phyloP scores from a whole-genome alignment of 2,113 vertebrate genomes.

The Caloenas nicobarica region DNA sequence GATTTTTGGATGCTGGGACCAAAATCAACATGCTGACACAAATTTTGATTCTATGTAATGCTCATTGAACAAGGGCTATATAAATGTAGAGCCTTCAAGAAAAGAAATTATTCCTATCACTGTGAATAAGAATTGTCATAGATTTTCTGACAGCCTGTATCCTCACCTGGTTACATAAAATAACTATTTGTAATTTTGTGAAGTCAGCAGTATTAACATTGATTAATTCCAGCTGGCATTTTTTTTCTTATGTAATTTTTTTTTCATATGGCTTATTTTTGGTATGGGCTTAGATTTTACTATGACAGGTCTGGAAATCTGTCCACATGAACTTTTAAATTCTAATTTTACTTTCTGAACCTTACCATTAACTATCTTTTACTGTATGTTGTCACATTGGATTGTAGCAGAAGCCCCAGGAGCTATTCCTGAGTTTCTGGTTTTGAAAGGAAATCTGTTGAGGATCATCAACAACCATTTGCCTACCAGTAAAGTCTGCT shows the following conservation, averaged over 20 bases:
- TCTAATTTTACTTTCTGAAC: constrained; percentile 1
- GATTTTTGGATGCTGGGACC: not conserved
- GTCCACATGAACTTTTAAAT: not conserved
- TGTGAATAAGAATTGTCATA: not conserved
- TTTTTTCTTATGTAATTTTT: not conserved
- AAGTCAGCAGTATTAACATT: constrained; percentile 9
- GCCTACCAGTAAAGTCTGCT: not conserved
- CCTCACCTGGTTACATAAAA: not conserved
- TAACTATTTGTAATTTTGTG: not conserved
- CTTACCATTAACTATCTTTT: not conserved
- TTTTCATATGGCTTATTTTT: not conserved
- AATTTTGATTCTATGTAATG: not conserved
- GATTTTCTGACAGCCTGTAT: not conserved
- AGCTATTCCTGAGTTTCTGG: not conserved
- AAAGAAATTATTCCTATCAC: not conserved
- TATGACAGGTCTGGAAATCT: not conserved
- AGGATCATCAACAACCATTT: not conserved
- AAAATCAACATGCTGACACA: not conserved
- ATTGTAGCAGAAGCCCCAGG: not conserved
- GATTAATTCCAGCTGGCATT: not conserved
- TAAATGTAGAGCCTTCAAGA: not conserved
- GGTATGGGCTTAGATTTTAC: not conserved
- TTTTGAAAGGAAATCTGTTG: not conserved
- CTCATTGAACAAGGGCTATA: not conserved
- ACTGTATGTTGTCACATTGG: not conserved